Evolutionary conservation across 2,888 invertebrate genomes (phyloP).

Genomic region (Agriopis leucophaearia): DNA sequence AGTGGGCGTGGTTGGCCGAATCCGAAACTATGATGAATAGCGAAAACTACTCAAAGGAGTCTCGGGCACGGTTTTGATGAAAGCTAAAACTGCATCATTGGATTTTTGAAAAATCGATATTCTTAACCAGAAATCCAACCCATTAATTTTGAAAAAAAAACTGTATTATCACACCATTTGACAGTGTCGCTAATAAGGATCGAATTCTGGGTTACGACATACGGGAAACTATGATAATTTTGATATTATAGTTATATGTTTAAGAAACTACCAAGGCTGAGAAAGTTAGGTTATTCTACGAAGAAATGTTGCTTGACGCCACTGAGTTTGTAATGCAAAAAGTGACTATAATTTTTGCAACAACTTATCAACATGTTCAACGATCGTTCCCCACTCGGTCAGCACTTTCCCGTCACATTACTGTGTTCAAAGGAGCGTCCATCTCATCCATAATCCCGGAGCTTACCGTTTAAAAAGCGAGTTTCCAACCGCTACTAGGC

Average conservation of each 20-base stretch:
- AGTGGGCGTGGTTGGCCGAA: too few species aligned
- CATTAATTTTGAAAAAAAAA: too few species aligned
- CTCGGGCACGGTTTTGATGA: too few species aligned
- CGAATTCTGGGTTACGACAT: too few species aligned
- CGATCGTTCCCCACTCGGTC: slow-evolving; percentile 10
- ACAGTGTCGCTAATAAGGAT: too few species aligned
- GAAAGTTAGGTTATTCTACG: background rate
- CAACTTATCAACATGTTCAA: background rate
- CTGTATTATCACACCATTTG: too few species aligned
- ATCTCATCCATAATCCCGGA: slow-evolving; percentile 51
- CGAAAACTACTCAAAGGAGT: too few species aligned
- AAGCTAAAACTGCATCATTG: too few species aligned
- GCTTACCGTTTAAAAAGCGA: slow-evolving; percentile 77
- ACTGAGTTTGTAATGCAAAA: background rate
- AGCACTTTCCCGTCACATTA: slow-evolving; percentile 32
- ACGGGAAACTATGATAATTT: background rate
- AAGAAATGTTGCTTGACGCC: background rate
- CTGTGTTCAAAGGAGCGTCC: slow-evolving; percentile 30
- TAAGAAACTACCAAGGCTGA: background rate
- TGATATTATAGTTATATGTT: background rate
- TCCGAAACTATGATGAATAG: too few species aligned
- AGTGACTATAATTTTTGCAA: background rate
- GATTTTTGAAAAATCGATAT: too few species aligned
- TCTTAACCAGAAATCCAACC: too few species aligned
- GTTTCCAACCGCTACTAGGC: slow-evolving; percentile 68